Evolutionary conservation across 2,888 invertebrate species (phyloP).

Genomic region (Drosophila falleni): DNA sequence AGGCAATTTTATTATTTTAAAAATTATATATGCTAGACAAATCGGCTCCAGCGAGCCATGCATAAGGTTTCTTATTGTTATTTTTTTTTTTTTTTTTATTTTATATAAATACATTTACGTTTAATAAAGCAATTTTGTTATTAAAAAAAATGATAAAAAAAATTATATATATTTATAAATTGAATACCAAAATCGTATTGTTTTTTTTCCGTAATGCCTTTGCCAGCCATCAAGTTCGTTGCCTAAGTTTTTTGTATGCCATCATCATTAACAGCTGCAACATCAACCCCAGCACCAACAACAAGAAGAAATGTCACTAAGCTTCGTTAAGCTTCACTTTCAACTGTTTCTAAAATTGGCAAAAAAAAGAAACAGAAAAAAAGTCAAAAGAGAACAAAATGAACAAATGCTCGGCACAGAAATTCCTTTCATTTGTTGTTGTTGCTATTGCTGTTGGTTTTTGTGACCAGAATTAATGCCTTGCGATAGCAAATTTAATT

Average conservation of each 20-base stretch:
- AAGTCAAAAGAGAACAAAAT: constrained; percentile 39
- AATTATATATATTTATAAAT: not conserved
- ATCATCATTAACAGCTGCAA: constrained; percentile 49
- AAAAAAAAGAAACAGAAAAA: constrained; percentile 7
- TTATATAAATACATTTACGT: not conserved
- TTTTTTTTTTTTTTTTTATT: too few relatives aligned
- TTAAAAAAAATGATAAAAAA: too few relatives aligned
- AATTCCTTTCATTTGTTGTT: constrained; percentile 59
- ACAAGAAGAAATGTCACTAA: constrained; percentile 52
- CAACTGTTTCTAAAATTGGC: constrained; percentile 55
- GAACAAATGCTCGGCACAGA: constrained; percentile 49
- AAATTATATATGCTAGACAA: too few relatives aligned
- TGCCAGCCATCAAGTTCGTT: constrained; percentile 44
- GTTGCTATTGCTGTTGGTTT: constrained; percentile 33
- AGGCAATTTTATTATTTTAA: not conserved
- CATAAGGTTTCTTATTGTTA: too few relatives aligned
- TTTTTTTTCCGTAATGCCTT: constrained; percentile 1
- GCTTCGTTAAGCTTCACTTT: constrained; percentile 71
- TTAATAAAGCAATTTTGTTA: not conserved
- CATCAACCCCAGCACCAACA: constrained; percentile 24
- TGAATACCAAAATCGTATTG: not conserved
- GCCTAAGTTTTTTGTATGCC: constrained; percentile 69
- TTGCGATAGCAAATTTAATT: constrained; percentile 84
- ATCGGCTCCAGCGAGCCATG: too few relatives aligned
- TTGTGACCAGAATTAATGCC: constrained; percentile 78